phyloP scores from a whole-genome alignment of 2,888 invertebrate species.

The Ferdinandea cuprea region DNA sequence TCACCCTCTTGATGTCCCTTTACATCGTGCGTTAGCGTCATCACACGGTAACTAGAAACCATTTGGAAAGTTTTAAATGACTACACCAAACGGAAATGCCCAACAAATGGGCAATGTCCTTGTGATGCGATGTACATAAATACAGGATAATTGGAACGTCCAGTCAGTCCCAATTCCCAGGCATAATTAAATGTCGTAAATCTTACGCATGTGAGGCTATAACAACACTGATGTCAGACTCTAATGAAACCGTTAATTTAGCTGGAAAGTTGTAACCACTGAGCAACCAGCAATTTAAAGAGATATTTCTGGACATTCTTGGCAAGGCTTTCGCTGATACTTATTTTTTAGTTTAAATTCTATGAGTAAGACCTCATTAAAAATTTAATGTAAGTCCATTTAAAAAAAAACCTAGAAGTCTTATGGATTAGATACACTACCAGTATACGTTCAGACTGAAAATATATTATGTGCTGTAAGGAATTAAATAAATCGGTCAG shows the following conservation, averaged over 20 bases:
- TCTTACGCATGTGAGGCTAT: conserved; percentile 69
- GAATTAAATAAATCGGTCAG: too few relatives aligned
- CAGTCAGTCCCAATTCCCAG: conserved; percentile 27
- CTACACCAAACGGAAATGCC: conserved; percentile 29
- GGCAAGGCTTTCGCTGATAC: too few relatives aligned
- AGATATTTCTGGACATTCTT: conserved; percentile 12
- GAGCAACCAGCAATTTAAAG: conserved; percentile 17
- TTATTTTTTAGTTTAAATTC: too few relatives aligned
- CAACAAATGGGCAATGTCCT: conserved; percentile 23
- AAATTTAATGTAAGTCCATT: too few relatives aligned
- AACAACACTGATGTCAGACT: conserved; percentile 48
- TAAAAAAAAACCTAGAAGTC: too few relatives aligned
- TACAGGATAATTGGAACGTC: conserved; percentile 60
- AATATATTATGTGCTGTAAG: too few relatives aligned
- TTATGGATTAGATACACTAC: too few relatives aligned
- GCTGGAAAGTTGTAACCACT: conserved; percentile 34
- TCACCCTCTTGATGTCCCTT: conserved; percentile 12
- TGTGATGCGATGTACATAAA: conserved; percentile 42
- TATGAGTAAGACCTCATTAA: background rate
- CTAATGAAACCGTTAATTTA: conserved; percentile 64
- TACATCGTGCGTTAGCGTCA: background rate
- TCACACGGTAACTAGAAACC: background rate
- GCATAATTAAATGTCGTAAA: conserved; percentile 71
- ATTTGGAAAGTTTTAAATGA: conserved; percentile 48
- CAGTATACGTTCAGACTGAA: too few relatives aligned